These are phyloP conservation scores for Ochropacha duplaris DNA, from an alignment of 2,888 invertebrate genomes.

Conservation along the genomic window DNA sequence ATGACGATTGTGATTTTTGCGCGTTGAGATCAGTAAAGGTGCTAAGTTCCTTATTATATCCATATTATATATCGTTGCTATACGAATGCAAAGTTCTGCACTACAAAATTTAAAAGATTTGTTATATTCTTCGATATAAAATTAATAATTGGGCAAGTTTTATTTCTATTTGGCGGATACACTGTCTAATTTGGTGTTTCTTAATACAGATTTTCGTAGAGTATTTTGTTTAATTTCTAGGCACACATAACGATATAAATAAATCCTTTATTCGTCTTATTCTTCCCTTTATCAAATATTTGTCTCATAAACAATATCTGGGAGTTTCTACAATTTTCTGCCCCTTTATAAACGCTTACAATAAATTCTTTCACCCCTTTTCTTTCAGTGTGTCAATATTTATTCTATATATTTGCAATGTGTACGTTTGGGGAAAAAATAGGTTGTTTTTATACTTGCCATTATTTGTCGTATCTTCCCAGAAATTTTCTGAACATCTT, in stretches of 20 bases:
- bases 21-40: too few species aligned
- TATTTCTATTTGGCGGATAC: too few species aligned
- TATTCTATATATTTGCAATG: slow-evolving; percentile 5
- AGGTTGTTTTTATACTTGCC: not conserved
- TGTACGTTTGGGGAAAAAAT: not conserved
- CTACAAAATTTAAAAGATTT: too few species aligned
- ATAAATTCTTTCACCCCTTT: slow-evolving; percentile 4
- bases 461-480: not conserved
- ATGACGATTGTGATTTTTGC: too few species aligned
- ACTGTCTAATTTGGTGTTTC: too few species aligned
- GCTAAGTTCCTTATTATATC: too few species aligned
- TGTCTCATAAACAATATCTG: not conserved
- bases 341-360: slow-evolving; percentile 1
- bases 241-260: not conserved
- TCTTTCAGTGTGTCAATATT: slow-evolving; percentile 7
- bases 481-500: not conserved
- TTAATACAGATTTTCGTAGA: too few species aligned
- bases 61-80: too few species aligned
- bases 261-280: not conserved
- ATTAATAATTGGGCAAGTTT: too few species aligned
- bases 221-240: not conserved
- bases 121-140: too few species aligned
- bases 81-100: too few species aligned
- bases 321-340: not conserved
- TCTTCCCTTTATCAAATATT: not conserved